These are phyloP conservation scores for Platycheirus rosarum DNA, from an alignment of 2,888 invertebrate genomes.

Conservation along the genomic window DNA sequence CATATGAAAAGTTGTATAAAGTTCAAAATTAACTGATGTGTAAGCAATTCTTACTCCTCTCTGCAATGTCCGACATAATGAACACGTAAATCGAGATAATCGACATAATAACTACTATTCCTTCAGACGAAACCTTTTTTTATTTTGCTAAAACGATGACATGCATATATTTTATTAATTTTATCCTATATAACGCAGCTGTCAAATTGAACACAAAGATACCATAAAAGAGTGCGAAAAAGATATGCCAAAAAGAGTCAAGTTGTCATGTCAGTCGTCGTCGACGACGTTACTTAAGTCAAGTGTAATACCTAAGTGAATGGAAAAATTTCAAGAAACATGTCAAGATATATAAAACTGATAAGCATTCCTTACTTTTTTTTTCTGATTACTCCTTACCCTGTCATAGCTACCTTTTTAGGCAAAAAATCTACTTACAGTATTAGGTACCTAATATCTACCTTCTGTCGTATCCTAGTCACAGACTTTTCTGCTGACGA, in stretches of 20 bases:
- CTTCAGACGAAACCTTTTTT: slow-evolving; percentile 2
- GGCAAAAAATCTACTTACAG: slow-evolving; percentile 29
- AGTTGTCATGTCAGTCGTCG: slow-evolving; percentile 57
- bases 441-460: slow-evolving; percentile 38
- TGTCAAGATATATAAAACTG: slow-evolving; percentile 53
- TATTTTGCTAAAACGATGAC: slow-evolving; percentile 32
- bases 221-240: slow-evolving; percentile 12
- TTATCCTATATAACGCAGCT: slow-evolving; percentile 62
- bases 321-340: slow-evolving; percentile 50
- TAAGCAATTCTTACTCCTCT: no score
- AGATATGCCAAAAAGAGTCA: slow-evolving; percentile 60
- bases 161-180: slow-evolving; percentile 42
- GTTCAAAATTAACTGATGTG: no score
- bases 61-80: no score
- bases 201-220: slow-evolving; percentile 55
- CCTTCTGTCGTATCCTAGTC: slow-evolving; percentile 32
- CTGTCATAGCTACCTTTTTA: slow-evolving; percentile 48
- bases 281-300: no score
- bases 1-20: no score
- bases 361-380: slow-evolving; percentile 11
- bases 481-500: slow-evolving; percentile 66
- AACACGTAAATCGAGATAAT: no score
- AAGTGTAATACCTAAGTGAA: no score
- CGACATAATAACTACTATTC: neutral
- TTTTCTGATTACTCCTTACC: slow-evolving; percentile 56